These are phyloP conservation scores for Eristalinus aeneus DNA, from an alignment of 2,888 invertebrate species.

Conservation along the genomic window DNA sequence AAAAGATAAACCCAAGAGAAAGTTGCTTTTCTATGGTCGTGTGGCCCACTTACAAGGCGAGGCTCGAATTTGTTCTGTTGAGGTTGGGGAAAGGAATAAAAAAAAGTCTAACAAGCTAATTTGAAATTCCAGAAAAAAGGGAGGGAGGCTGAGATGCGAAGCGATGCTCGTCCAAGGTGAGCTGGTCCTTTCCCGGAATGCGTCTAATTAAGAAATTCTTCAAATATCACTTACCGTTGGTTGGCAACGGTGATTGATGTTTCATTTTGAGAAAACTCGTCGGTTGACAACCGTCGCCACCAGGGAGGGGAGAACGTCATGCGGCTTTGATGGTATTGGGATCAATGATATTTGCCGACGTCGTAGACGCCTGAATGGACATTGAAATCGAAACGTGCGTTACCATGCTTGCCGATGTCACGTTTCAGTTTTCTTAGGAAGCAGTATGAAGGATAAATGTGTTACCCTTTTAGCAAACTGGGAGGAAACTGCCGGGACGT, in stretches of 20 bases:
- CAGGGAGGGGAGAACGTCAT: not conserved
- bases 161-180: not conserved
- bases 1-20: not conserved
- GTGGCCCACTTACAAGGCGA: not conserved
- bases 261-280: not conserved
- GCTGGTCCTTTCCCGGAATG: not conserved
- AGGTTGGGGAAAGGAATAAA: not conserved
- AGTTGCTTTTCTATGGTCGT: not conserved
- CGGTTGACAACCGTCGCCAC: not conserved
- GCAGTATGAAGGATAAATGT: no score
- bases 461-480: no score
- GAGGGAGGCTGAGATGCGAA: no score
- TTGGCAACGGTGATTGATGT: conserved; percentile 13
- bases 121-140: conserved; percentile 19
- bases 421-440: not conserved
- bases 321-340: not conserved
- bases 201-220: conserved; percentile 22
- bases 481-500: no score
- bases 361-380: not conserved
- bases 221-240: not conserved
- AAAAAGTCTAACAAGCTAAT: conserved; percentile 13
- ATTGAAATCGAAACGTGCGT: not conserved
- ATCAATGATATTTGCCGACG: not conserved
- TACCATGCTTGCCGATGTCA: not conserved
- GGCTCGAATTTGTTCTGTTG: not conserved